Percentiles rank a stretch among this genome's conserved stretches.
Conservation (phyloP, 2,113 vertebrate species). For the Myotis lucifugus region DNA sequence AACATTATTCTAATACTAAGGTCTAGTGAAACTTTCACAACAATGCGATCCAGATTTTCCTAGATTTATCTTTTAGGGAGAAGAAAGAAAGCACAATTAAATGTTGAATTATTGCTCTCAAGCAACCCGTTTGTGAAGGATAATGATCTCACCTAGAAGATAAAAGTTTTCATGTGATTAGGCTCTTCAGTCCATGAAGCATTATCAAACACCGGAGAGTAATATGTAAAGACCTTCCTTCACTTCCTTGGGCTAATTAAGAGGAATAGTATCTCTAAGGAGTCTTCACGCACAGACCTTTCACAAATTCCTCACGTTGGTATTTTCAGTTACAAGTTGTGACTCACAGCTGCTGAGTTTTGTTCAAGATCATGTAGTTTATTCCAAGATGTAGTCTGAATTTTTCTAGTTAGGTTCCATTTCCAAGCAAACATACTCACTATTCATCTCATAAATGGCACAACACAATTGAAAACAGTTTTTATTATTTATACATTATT, state of each 20-base stretch:
- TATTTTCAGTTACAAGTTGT: slow-evolving; percentile 5
- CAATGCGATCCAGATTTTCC: slow-evolving; percentile 54
- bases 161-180: slow-evolving; percentile 67
- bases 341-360: background rate
- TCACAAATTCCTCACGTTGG: background rate
- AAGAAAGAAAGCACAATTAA: slow-evolving; percentile 74
- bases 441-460: background rate
- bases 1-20: slow-evolving; percentile 48
- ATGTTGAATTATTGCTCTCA: slow-evolving; percentile 62
- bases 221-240: slow-evolving; percentile 37
- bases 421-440: background rate
- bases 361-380: slow-evolving; percentile 51
- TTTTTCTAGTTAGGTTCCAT: slow-evolving; percentile 36
- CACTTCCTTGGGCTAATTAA: slow-evolving; percentile 61
- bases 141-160: slow-evolving; percentile 74
- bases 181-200: slow-evolving; percentile 28
- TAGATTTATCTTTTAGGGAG: slow-evolving; percentile 67
- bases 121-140: slow-evolving; percentile 71
- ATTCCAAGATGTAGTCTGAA: slow-evolving; percentile 11
- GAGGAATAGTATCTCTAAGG: background rate
- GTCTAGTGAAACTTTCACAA: slow-evolving; percentile 49
- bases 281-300: background rate
- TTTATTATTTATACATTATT: slow-evolving; percentile 40
- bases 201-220: slow-evolving; percentile 58
- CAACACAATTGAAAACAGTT: background rate